Percentiles rank a stretch among this genome's conserved stretches.
These are phyloP conservation scores for Corythaixoides concolor DNA, from an alignment of 2,113 vertebrate species.

Conservation along the genomic window DNA sequence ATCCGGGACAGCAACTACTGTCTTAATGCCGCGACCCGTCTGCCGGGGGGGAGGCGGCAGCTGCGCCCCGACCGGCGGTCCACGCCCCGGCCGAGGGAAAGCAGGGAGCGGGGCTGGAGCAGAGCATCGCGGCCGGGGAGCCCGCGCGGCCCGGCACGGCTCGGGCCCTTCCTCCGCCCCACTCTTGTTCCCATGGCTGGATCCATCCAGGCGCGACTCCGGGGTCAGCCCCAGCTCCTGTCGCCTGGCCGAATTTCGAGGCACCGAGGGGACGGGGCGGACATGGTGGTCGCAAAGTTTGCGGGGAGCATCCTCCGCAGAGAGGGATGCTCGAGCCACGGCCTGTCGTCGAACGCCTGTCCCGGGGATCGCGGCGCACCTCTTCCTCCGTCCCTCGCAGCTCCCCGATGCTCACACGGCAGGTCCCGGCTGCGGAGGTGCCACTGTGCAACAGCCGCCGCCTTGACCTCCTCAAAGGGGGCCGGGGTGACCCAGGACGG, in stretches of 20 bases:
- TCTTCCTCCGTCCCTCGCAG: neutral
- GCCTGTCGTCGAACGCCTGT: neutral
- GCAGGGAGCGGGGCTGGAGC: neutral
- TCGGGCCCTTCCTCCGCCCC: neutral
- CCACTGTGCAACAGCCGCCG: neutral
- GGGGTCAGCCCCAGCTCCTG: neutral
- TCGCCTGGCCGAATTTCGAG: neutral
- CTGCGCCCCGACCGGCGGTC: neutral
- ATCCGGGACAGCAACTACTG: slow-evolving; percentile 47
- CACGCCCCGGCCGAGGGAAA: neutral
- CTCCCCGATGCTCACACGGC: neutral
- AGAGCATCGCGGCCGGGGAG: too few species aligned
- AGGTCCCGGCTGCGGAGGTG: neutral
- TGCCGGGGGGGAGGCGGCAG: slow-evolving; percentile 14
- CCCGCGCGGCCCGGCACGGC: neutral
- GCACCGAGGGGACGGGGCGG: neutral
- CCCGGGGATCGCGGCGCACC: too few species aligned
- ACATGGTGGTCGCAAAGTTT: neutral
- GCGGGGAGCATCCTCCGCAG: neutral
- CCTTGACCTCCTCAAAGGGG: neutral
- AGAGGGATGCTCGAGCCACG: neutral
- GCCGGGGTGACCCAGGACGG: neutral
- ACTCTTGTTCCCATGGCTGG: neutral
- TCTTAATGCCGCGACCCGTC: slow-evolving; percentile 39
- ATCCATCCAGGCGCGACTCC: neutral